Evolutionary conservation across 2,113 vertebrate genomes (phyloP).

Genomic region (Nerophis lumbriciformis): DNA sequence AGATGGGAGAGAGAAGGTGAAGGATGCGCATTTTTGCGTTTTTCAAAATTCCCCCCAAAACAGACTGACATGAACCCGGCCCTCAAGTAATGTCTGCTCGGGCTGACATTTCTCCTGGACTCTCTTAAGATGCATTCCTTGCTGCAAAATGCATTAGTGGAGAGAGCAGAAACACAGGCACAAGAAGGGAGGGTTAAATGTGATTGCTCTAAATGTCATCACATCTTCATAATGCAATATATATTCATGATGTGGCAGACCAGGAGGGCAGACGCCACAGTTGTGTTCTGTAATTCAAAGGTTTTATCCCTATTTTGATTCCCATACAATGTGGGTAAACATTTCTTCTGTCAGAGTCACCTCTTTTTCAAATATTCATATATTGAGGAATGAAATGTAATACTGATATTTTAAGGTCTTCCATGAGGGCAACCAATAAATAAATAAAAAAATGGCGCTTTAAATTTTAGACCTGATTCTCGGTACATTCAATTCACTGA

Average conservation of each 20-base stretch:
- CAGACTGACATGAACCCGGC: conserved; percentile 57
- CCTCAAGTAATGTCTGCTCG: conserved; percentile 54
- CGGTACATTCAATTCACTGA: conserved; percentile 5
- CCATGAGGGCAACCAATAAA: too few species aligned
- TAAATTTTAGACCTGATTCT: conserved; percentile 44
- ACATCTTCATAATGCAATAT: conserved; percentile 76
- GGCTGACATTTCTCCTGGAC: conserved; percentile 64
- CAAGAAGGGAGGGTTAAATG: conserved; percentile 66
- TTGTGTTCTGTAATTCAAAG: conserved; percentile 68
- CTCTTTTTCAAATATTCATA: too few species aligned
- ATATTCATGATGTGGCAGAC: conserved; percentile 73
- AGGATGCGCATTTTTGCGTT: conserved; percentile 36
- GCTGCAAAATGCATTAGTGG: conserved; percentile 65
- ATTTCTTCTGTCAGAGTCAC: conserved; percentile 2
- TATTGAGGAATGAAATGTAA: too few species aligned
- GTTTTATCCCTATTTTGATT: conserved; percentile 64
- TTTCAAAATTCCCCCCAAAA: conserved; percentile 51
- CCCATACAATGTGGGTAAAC: conserved; percentile 40
- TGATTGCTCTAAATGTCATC: conserved; percentile 74
- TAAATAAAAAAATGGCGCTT: too few species aligned
- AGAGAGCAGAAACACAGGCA: conserved; percentile 57
- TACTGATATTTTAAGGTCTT: too few species aligned
- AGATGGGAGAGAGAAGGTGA: background rate
- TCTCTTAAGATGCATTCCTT: conserved; percentile 67
- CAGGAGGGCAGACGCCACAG: conserved; percentile 60